Conservation (phyloP, 2,888 invertebrate species). For the Clepsis dumicolana region DNA sequence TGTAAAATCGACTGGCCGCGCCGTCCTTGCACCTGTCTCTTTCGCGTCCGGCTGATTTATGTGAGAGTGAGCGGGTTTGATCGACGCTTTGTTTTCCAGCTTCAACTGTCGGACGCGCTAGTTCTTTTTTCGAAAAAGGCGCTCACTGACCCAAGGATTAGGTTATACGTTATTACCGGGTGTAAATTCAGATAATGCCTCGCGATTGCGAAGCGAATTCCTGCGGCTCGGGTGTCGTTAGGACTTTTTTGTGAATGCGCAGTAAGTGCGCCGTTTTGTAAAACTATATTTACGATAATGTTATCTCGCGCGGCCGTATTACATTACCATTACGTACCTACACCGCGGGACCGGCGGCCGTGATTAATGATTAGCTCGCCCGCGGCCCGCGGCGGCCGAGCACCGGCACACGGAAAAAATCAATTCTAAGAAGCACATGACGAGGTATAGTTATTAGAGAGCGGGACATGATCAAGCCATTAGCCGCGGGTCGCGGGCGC, state of each 20-base stretch:
- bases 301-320: conserved; percentile 73
- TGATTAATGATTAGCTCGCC: conserved; percentile 74
- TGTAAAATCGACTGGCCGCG: conserved; percentile 83
- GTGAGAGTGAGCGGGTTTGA: conserved; percentile 85
- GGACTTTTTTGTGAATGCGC: conserved; percentile 68
- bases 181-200: conserved; percentile 79
- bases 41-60: conserved; percentile 83
- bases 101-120: conserved; percentile 65
- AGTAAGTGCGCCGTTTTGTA: conserved; percentile 77
- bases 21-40: conserved; percentile 83
- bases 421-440: conserved; percentile 58
- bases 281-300: conserved; percentile 84
- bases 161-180: conserved; percentile 69
- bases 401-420: conserved; percentile 56
- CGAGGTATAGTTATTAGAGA: conserved; percentile 33
- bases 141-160: conserved; percentile 66
- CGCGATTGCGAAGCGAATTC: conserved; percentile 75
- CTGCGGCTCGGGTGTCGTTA: conserved; percentile 73
- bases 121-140: conserved; percentile 68
- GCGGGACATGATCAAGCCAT: conserved; percentile 71
- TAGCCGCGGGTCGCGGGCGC: conserved; percentile 56
- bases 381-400: conserved; percentile 53
- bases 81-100: conserved; percentile 83
- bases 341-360: conserved; percentile 57
- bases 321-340: conserved; percentile 77